Evolutionary conservation across 2,113 vertebrate genomes (phyloP), one percentile per base, ranked within the genome.

Genomic region (Sula dactylatra): DNA sequence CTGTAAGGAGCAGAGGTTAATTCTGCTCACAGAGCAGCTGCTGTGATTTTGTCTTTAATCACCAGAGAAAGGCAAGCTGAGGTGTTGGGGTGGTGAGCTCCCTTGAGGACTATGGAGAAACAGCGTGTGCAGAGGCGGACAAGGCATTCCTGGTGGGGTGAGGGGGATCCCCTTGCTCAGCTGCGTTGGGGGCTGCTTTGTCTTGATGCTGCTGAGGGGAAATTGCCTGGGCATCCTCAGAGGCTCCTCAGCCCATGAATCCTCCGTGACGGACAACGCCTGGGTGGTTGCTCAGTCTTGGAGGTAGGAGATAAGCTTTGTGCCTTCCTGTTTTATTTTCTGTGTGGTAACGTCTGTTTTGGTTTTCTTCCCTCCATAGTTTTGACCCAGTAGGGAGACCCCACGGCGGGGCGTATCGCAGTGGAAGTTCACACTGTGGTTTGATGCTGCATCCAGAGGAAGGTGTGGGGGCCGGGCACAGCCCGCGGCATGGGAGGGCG

Each of bases 401-500:
- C 16, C 3, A 0, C 2, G 4, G 9, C 0, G 7, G 32, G 7
- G 7, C 2, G 7, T 7, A 8, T 4, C 9, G 15, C 49, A 7
- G 45, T 4, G 45, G 16, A 8, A 18, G 5, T 7, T 36, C 1
- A 13, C 0, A 1, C 26, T 8, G 21, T 4, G 5, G 17, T 19
- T 22, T 5, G 66, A 2, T 3, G 12, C 50, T 3, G 13, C 19
- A 0, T 21, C 17, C 49, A 4, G 13, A 21, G 11, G 3, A 16
- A 32, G 27, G 9, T 9, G 77, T 2, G 26, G 19, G 42, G 42
- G 18, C 24, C 6, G 3, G n/a, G 38, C 17, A 4, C 38, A 29
- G 26, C 34, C 18, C 19, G 5, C 9, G 7, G 26, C 5, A 4
- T 5, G 17, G 31, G 6, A 27, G 11, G 11, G 36, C 4, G 21